phyloP scores from a whole-genome alignment of 2,113 vertebrate species.

The Hypanus sabinus region DNA sequence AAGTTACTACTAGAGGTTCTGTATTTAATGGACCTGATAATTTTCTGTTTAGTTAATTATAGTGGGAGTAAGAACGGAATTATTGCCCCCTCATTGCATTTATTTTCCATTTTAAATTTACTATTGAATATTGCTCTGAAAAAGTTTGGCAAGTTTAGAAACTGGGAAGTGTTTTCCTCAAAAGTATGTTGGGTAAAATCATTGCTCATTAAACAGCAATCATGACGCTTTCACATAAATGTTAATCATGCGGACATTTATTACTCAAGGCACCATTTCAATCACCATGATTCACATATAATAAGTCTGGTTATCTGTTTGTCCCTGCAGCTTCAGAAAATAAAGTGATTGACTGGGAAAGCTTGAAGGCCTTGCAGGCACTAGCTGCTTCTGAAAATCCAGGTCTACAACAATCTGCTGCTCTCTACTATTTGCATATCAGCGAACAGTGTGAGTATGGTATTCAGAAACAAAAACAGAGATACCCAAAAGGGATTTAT shows the following conservation, averaged over 20 bases:
- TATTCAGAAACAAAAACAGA: background rate
- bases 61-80: background rate
- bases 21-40: too few species aligned
- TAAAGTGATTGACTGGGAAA: conserved; percentile 48
- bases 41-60: background rate
- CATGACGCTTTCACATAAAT: background rate
- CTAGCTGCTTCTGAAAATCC: conserved; percentile 60
- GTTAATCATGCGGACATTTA: background rate
- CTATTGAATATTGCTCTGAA: background rate
- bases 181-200: background rate
- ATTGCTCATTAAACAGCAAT: background rate
- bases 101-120: too few species aligned
- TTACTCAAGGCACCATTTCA: background rate
- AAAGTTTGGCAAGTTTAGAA: background rate
- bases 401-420: conserved; percentile 60
- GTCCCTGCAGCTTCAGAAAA: conserved; percentile 50
- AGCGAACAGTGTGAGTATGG: conserved; percentile 64
- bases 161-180: background rate
- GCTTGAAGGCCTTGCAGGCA: conserved; percentile 54
- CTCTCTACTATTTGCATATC: conserved; percentile 62
- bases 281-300: background rate
- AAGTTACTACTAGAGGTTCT: too few species aligned
- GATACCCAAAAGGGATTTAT: background rate
- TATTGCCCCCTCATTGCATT: background rate
- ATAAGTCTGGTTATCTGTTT: background rate